Percentiles rank a stretch among this genome's conserved stretches.
Evolutionary conservation across 2,888 invertebrate species (phyloP).

Genomic region (Oasisia sp.): DNA sequence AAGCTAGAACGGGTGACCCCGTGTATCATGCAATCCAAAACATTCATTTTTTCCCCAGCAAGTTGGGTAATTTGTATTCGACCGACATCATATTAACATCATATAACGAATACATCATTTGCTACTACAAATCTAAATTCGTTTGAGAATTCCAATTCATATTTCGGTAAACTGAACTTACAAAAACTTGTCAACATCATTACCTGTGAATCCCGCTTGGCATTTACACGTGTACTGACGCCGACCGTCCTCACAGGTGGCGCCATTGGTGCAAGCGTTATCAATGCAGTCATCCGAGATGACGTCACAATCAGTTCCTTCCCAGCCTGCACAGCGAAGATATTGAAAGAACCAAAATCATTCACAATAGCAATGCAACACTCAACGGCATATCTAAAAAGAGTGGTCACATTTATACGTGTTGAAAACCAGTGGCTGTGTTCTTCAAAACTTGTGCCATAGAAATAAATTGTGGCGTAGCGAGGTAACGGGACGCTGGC

Average conservation of each 20-base stretch:
- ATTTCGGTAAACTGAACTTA: not conserved
- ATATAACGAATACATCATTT: too few relatives aligned
- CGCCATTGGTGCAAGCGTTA: slow-evolving; percentile 25
- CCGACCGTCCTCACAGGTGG: slow-evolving; percentile 19
- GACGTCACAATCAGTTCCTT: not conserved
- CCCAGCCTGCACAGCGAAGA: slow-evolving; percentile 21
- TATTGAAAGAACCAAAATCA: not conserved
- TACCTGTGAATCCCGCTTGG: slow-evolving; percentile 14
- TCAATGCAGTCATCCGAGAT: slow-evolving; percentile 21
- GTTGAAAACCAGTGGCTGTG: too few relatives aligned
- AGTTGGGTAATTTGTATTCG: too few relatives aligned
- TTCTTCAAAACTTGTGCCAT: too few relatives aligned
- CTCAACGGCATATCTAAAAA: not conserved
- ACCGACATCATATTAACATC: too few relatives aligned
- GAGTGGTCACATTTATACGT: too few relatives aligned
- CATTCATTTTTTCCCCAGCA: too few relatives aligned
- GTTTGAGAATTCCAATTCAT: not conserved
- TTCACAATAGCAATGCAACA: not conserved
- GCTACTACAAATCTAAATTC: not conserved
- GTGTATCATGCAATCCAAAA: too few relatives aligned
- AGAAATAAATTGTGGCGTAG: too few relatives aligned
- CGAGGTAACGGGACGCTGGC: too few relatives aligned
- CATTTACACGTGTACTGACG: slow-evolving; percentile 22
- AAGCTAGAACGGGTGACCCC: too few relatives aligned
- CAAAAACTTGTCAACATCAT: not conserved